These are phyloP conservation scores for Syrphus vitripennis DNA, from an alignment of 2,888 invertebrate species.

Conservation along the genomic window DNA sequence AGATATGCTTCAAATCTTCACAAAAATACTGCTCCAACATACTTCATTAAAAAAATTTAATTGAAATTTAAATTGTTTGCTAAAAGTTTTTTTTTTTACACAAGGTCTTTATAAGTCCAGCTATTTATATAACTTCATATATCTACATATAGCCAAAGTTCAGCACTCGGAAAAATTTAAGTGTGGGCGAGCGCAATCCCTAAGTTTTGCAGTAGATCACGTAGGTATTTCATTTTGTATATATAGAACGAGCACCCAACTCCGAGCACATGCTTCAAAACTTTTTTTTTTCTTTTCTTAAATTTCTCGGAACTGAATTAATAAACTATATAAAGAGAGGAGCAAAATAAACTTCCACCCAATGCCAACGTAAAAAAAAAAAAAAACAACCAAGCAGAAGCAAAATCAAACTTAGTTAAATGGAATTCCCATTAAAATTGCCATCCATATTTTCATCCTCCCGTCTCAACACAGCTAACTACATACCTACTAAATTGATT, in stretches of 20 bases:
- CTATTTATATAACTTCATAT: too few relatives aligned
- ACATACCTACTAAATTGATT: not conserved
- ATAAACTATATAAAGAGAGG: constrained; percentile 20
- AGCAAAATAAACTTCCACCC: constrained; percentile 30
- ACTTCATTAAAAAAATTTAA: too few relatives aligned
- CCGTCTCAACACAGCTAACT: not conserved
- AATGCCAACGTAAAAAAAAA: not conserved
- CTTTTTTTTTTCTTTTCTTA: constrained; percentile 15
- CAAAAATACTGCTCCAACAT: too few relatives aligned
- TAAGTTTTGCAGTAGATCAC: constrained; percentile 3
- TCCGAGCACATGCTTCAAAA: constrained; percentile 29
- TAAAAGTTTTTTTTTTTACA: too few relatives aligned
- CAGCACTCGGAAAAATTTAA: not conserved
- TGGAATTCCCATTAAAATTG: constrained; percentile 60
- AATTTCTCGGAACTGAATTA: constrained; percentile 38
- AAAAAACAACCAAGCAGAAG: not conserved
- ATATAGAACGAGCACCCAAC: too few relatives aligned
- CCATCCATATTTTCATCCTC: constrained; percentile 34
- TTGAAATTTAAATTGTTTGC: too few relatives aligned
- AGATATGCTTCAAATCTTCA: too few relatives aligned
- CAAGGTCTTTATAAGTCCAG: too few relatives aligned
- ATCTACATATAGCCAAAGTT: not conserved
- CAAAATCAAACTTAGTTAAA: constrained; percentile 61
- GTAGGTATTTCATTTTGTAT: not conserved
- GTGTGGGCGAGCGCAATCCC: not conserved